Evolutionary conservation across 2,888 invertebrate species (phyloP).

Genomic region (Xylota segnis): DNA sequence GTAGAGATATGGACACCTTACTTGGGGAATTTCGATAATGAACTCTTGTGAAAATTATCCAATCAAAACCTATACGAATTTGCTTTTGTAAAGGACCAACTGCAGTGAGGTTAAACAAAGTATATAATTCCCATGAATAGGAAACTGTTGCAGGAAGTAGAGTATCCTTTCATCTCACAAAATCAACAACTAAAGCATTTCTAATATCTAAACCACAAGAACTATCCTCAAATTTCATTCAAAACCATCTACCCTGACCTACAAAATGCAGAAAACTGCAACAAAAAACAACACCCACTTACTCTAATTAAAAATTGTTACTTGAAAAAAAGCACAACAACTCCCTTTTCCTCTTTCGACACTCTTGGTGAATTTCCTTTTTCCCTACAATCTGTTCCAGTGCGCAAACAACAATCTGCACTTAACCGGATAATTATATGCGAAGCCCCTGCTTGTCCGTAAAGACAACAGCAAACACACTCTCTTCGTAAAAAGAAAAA

Average conservation of each 20-base stretch:
- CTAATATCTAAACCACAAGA: constrained; percentile 5
- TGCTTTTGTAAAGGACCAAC: too few relatives aligned
- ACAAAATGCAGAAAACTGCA: constrained; percentile 23
- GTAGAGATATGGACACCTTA: background rate
- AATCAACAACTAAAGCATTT: constrained; percentile 8
- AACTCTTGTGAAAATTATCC: background rate
- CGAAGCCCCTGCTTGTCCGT: constrained; percentile 23
- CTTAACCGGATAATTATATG: constrained; percentile 70
- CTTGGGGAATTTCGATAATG: background rate
- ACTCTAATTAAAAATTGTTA: constrained; percentile 61
- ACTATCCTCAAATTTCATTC: too few relatives aligned
- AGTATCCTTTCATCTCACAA: background rate
- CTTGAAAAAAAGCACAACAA: constrained; percentile 49
- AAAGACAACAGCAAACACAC: constrained; percentile 25
- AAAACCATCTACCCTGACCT: too few relatives aligned
- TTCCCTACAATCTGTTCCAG: constrained; percentile 9
- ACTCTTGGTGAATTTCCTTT: background rate
- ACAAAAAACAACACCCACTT: constrained; percentile 47
- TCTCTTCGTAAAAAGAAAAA: background rate
- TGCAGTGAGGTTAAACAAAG: too few relatives aligned
- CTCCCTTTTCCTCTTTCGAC: constrained; percentile 4
- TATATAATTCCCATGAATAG: background rate
- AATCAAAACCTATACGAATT: background rate
- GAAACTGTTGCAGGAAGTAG: too few relatives aligned
- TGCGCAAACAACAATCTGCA: constrained; percentile 55